Percentiles rank a stretch among this genome's conserved stretches.
Evolutionary conservation across 2,888 invertebrate genomes (phyloP).

Genomic region (Criorhina ranunculi): DNA sequence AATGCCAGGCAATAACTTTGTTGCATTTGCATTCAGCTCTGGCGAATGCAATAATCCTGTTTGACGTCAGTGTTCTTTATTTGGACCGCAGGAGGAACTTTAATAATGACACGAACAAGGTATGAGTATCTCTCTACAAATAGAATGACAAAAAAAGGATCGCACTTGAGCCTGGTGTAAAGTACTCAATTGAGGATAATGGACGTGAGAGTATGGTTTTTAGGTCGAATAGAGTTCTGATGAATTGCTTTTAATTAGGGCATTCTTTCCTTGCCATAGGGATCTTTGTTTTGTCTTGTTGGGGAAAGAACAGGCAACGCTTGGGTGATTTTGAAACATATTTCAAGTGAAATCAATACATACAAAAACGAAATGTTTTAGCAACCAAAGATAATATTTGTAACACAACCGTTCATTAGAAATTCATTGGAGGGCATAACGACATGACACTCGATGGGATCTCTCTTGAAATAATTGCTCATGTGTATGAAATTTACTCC

Average conservation of each 20-base stretch:
- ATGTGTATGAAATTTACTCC: slow-evolving; percentile 14
- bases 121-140: neutral
- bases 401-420: slow-evolving; percentile 26
- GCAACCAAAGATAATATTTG: slow-evolving; percentile 23
- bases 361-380: slow-evolving; percentile 2
- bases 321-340: slow-evolving; percentile 32
- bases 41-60: slow-evolving; percentile 10
- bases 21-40: neutral
- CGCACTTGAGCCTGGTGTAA: neutral
- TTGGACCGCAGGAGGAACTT: slow-evolving; percentile 14
- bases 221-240: neutral
- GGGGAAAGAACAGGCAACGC: slow-evolving; percentile 5
- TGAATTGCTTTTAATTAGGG: slow-evolving; percentile 40
- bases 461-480: slow-evolving; percentile 19
- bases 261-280: neutral
- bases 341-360: slow-evolving; percentile 37
- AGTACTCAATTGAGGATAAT: neutral
- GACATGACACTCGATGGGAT: slow-evolving; percentile 17
- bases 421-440: slow-evolving; percentile 29
- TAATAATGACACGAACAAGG: slow-evolving; percentile 33
- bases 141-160: slow-evolving; percentile 1
- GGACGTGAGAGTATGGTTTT: neutral
- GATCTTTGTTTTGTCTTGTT: neutral
- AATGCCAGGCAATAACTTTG: neutral
- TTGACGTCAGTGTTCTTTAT: slow-evolving; percentile 18